Evolutionary conservation across 92 coral and sea anemone genomes (phyloP).

Genomic region (Epizoanthus ramosus): DNA sequence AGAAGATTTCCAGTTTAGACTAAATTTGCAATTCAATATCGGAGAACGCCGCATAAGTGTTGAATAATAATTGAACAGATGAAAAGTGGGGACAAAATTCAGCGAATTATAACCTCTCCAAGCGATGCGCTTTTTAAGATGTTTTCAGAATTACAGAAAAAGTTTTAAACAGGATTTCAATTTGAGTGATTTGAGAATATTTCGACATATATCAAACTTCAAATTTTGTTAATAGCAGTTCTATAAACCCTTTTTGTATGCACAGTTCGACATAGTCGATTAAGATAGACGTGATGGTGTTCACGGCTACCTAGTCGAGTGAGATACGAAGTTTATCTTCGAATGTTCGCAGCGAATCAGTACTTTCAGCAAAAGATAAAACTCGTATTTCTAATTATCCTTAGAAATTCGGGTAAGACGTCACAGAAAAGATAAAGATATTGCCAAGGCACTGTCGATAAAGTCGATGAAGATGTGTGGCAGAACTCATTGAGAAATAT

Average conservation of each 20-base stretch:
- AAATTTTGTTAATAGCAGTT: background rate
- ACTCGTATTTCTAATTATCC: too few relatives aligned
- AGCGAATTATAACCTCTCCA: background rate
- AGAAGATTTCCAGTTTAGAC: background rate
- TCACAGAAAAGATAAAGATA: too few relatives aligned
- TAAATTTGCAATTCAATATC: slow-evolving; percentile 1
- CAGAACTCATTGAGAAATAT: too few relatives aligned
- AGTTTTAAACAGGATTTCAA: background rate
- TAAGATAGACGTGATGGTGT: too few relatives aligned
- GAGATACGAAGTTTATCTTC: background rate
- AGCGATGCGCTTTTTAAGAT: background rate
- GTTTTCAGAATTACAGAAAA: background rate
- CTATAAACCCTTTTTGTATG: background rate
- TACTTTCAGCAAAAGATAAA: too few relatives aligned
- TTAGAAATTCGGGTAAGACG: too few relatives aligned
- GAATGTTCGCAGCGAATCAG: too few relatives aligned
- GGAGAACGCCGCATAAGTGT: background rate
- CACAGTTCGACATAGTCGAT: too few relatives aligned
- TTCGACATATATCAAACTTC: background rate
- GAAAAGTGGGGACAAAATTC: background rate
- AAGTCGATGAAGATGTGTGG: too few relatives aligned
- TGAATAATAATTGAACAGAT: background rate
- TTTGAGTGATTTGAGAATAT: background rate
- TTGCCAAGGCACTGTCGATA: too few relatives aligned
- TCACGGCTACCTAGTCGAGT: too few relatives aligned